These are phyloP conservation scores for Anthophora plumipes DNA, from an alignment of 2,888 invertebrate species.

Conservation along the genomic window DNA sequence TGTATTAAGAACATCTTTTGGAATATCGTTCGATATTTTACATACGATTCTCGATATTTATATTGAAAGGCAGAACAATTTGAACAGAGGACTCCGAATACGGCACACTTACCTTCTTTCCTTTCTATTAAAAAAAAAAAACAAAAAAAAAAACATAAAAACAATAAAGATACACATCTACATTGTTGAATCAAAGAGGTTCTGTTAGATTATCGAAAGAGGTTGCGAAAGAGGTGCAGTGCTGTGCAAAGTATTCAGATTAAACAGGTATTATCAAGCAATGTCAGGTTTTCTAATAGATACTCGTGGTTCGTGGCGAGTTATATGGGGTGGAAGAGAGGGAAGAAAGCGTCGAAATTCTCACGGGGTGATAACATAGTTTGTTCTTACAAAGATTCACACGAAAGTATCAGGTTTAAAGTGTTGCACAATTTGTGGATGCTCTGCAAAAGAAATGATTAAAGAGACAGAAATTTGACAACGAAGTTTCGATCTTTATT, in stretches of 20 bases:
- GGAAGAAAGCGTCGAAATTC: constrained; percentile 2
- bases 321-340: not conserved
- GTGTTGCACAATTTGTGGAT: not conserved
- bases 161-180: not conserved
- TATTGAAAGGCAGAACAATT: constrained; percentile 42
- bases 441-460: constrained; percentile 10
- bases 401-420: constrained; percentile 9
- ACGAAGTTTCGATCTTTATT: constrained; percentile 57
- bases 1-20: not conserved
- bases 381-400: not conserved
- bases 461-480: constrained; percentile 22
- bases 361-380: constrained; percentile 4
- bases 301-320: constrained; percentile 20
- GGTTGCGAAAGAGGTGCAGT: constrained; percentile 47
- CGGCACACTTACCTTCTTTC: constrained; percentile 76
- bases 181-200: constrained; percentile 25
- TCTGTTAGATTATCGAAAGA: constrained; percentile 25
- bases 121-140: too few species aligned
- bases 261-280: constrained; percentile 56
- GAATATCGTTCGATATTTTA: not conserved
- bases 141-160: too few species aligned
- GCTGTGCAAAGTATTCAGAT: constrained; percentile 43
- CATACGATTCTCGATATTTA: not conserved
- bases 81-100: constrained; percentile 75
- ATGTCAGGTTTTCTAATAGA: constrained; percentile 19